Percentiles rank a stretch among this genome's conserved stretches.
These are phyloP conservation scores for Eurytoma californica DNA, from an alignment of 2,888 invertebrate species.

Conservation along the genomic window DNA sequence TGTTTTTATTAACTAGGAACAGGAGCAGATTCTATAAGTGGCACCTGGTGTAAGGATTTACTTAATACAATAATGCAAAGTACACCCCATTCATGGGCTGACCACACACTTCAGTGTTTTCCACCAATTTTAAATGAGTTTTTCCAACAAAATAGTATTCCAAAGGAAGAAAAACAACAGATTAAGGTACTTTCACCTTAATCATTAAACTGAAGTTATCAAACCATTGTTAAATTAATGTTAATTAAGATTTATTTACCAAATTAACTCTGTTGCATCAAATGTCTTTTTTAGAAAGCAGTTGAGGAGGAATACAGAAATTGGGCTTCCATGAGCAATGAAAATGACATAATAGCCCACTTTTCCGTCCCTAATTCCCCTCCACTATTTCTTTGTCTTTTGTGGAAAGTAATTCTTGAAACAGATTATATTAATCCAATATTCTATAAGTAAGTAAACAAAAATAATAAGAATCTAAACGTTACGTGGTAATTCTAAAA, in stretches of 20 bases:
- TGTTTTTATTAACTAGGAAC: constrained; percentile 62
- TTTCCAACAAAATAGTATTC: constrained; percentile 88
- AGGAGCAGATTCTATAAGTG: constrained; percentile 78
- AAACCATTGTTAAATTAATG: background rate
- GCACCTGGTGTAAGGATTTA: constrained; percentile 93
- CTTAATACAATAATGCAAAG: constrained; percentile 93
- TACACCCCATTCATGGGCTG: constrained; percentile 97
- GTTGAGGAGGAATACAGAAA: constrained; percentile 97
- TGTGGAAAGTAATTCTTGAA: constrained; percentile 97
- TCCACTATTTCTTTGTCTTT: constrained; percentile 91
- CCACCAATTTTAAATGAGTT: constrained; percentile 93
- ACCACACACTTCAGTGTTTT: constrained; percentile 93
- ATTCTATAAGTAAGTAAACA: constrained; percentile 90
- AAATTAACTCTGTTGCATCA: background rate
- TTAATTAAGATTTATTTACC: constrained; percentile 23
- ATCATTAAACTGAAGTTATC: background rate
- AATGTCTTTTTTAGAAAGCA: constrained; percentile 78
- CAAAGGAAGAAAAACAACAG: constrained; percentile 92
- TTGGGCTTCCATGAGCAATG: constrained; percentile 97
- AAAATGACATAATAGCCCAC: constrained; percentile 96
- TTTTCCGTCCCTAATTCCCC: constrained; percentile 96
- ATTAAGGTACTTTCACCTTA: constrained; percentile 78
- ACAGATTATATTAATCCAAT: constrained; percentile 94
- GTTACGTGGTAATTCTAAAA: background rate
- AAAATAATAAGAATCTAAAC: background rate